Conservation (phyloP, 2,888 invertebrate species). For the Pyrochroa serraticornis region DNA sequence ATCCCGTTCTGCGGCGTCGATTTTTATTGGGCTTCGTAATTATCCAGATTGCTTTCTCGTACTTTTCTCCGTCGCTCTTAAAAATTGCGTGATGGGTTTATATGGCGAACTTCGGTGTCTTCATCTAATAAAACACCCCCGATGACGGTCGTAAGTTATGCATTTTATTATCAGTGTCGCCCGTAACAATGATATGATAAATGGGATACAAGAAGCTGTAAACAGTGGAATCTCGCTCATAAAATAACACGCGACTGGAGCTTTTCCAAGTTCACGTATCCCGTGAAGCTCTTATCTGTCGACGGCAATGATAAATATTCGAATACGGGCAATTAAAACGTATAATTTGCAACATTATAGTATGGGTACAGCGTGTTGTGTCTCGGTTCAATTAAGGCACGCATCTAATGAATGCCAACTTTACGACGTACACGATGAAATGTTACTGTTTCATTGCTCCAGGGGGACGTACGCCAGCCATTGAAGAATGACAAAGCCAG, state of each 20-base stretch:
- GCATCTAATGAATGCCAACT: conserved; percentile 2
- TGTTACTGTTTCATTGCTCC: not conserved
- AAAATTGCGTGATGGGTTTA: no score
- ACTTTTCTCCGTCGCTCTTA: conserved; percentile 2
- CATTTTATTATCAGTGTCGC: conserved; percentile 32
- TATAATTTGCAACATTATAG: conserved; percentile 5
- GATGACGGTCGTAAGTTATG: conserved; percentile 30
- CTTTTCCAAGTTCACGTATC: conserved; percentile 17
- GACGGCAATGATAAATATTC: conserved; percentile 22
- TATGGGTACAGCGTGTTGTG: not conserved
- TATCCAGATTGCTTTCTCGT: conserved; percentile 10
- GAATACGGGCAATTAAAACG: conserved; percentile 15
- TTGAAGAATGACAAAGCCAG: no score
- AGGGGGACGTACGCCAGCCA: no score
- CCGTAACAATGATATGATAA: conserved; percentile 34
- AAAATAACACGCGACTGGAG: conserved; percentile 28
- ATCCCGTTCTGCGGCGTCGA: conserved; percentile 12
- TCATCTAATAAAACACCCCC: conserved; percentile 30
- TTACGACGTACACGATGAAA: not conserved
- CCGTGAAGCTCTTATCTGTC: conserved; percentile 27
- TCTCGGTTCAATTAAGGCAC: conserved; percentile 1
- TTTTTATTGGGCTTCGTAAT: conserved; percentile 20
- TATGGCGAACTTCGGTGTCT: conserved; percentile 7
- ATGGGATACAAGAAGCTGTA: conserved; percentile 36
- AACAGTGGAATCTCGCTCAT: conserved; percentile 31